Base-by-base conservation (phyloP, 2,113 vertebrate species). In the Coreoperca whiteheadi region DNA sequence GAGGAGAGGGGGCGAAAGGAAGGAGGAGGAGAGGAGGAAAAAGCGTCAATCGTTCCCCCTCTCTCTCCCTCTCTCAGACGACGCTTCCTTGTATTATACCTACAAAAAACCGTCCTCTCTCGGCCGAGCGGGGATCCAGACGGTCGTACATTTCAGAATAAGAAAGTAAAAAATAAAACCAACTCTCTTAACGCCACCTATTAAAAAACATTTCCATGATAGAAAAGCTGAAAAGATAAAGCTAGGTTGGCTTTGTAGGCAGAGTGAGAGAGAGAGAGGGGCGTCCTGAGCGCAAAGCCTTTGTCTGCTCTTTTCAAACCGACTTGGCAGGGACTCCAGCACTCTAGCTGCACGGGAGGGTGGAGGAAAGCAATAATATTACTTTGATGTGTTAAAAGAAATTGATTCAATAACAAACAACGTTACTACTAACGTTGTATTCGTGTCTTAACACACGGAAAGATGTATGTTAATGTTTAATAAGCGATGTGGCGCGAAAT, bases 301-400 rank as follows among this genome's bases (percentile, higher is more conserved):
- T 96, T 96, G 96, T 96, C 96, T 96, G 95, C 95, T 96, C 95
- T 95, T 95, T 96, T 96, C 96, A 96, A 96, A 96, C 95, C 94
- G 95, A 95, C 95, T 96, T 94, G 95, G 94, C 95, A 96, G 92
- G 94, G 94, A 93, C 92, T 79, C 81, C 77, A 54, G 92, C 93
- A 96, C 92, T 90, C 74, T 68, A 23, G 71, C 30, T 73, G 74
- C 1, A 73, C 68, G 72, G 85, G 86, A 92, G 92, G 95, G 94
- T n/a, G n/a, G 93, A 82, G 87, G 4, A 20, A n/a, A 73, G 23
- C 15, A 39, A 1, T 32, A 12, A 18, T 28, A 59, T 8, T 9
- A 7, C 16, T 2, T 7, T 0, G 0, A 2, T 2, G 2, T 2
- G 25, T 41, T n/a, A 14, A 67, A 23, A n/a, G n/a, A 54, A 77